phyloP scores from a whole-genome alignment of 2,113 vertebrate species.

The Pluvianellus socialis region DNA sequence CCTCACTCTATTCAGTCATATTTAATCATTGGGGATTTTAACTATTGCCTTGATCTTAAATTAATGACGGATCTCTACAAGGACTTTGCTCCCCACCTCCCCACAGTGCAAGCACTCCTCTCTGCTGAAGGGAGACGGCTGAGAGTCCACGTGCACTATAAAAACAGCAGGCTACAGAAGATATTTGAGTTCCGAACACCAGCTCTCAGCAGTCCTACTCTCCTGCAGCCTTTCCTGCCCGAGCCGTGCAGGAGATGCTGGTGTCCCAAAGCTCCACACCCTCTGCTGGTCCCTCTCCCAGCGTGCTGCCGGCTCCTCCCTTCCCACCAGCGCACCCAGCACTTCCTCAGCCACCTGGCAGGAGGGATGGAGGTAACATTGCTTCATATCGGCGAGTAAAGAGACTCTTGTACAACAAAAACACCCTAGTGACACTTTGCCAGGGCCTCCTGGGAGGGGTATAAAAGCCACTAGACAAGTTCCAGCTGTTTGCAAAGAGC shows the following conservation, averaged over 20 bases:
- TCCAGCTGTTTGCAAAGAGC: background rate
- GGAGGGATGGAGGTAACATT: background rate
- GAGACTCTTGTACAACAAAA: background rate
- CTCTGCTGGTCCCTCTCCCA: background rate
- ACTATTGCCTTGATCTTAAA: background rate
- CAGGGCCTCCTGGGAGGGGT: background rate
- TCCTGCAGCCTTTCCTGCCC: background rate
- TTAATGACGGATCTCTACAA: background rate
- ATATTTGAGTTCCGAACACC: background rate
- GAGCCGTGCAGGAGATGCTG: background rate
- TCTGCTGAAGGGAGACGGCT: background rate
- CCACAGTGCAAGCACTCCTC: too few species aligned
- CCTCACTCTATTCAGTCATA: background rate
- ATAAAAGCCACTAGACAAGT: background rate
- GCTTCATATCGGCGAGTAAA: background rate
- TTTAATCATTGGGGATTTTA: background rate
- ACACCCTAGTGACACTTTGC: background rate
- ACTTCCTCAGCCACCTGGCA: background rate
- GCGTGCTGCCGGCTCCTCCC: rapidly evolving
- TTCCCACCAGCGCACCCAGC: background rate
- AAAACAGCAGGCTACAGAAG: background rate
- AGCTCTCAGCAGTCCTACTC: background rate
- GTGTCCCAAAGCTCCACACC: background rate
- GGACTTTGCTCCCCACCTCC: background rate
- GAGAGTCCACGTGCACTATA: rapidly evolving